A percentile compares a stretch with the other conserved stretches of the same genome.
phyloP scores from a whole-genome alignment of 2,888 invertebrate species.

The Pyrochroa serraticornis region DNA sequence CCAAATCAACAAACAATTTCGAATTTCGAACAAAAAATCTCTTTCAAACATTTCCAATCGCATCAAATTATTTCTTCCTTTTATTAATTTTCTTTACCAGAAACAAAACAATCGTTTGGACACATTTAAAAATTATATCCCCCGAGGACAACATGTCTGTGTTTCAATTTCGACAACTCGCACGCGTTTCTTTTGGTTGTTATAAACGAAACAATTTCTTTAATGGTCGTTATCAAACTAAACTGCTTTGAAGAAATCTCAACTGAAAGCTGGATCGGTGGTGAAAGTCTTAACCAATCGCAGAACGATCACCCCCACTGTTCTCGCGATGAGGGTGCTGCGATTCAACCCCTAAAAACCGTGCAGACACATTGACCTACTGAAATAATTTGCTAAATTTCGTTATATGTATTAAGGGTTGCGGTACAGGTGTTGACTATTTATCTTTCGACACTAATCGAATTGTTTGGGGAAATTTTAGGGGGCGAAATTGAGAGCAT shows the following conservation, averaged over 20 bases:
- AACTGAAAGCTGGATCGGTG: slow-evolving; percentile 37
- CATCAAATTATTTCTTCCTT: slow-evolving; percentile 11
- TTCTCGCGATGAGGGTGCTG: slow-evolving; percentile 38
- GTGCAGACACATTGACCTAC: slow-evolving; percentile 51
- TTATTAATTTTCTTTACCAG: slow-evolving; percentile 16
- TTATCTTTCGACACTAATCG: too few relatives aligned
- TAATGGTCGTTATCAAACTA: slow-evolving; percentile 14
- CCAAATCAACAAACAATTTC: slow-evolving; percentile 5
- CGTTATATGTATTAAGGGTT: background rate
- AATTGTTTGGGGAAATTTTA: too few relatives aligned
- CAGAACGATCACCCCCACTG: slow-evolving; percentile 39
- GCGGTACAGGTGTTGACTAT: too few relatives aligned
- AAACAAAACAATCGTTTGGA: slow-evolving; percentile 30
- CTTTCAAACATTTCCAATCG: slow-evolving; percentile 1
- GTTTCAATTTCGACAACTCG: too few relatives aligned
- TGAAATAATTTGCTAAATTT: slow-evolving; percentile 29
- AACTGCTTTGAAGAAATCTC: slow-evolving; percentile 39
- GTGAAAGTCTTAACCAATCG: slow-evolving; percentile 50
- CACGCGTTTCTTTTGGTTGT: too few relatives aligned
- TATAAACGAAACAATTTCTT: too few relatives aligned
- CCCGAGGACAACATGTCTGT: slow-evolving; percentile 39
- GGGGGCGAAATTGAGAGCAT: too few relatives aligned
- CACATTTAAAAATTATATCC: slow-evolving; percentile 37
- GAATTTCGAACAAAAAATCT: slow-evolving; percentile 12
- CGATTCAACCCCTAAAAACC: slow-evolving; percentile 46